Evolutionary conservation across 1,140 invertebrate genomes (phyloP).

Genomic region (Pararge aegeria): DNA sequence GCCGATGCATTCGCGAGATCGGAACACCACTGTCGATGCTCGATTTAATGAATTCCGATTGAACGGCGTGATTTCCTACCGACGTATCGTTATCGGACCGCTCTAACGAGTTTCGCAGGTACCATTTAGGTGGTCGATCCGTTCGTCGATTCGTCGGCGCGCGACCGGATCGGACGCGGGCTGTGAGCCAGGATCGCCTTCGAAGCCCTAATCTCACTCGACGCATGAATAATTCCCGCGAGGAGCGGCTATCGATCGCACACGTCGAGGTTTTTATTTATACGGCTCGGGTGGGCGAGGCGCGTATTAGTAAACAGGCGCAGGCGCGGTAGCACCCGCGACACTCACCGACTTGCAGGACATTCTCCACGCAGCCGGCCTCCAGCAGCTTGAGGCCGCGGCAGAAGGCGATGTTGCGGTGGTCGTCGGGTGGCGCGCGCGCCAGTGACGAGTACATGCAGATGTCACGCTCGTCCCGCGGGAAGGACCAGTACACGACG

Average conservation of each 20-base stretch:
- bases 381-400: constrained; percentile 91
- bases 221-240: constrained; percentile 78
- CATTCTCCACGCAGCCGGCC: constrained; percentile 88
- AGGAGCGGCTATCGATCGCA: constrained; percentile 77
- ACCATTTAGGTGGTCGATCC: constrained; percentile 15
- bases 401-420: constrained; percentile 90
- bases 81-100: constrained; percentile 28
- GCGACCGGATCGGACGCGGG: constrained; percentile 8
- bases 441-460: constrained; percentile 93
- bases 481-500: constrained; percentile 94
- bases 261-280: constrained; percentile 78
- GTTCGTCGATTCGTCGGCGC: too few relatives aligned
- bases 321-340: constrained; percentile 80
- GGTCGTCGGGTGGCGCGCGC: constrained; percentile 82
- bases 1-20: constrained; percentile 21
- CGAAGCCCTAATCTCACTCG: constrained; percentile 64
- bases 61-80: constrained; percentile 27
- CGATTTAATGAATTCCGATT: constrained; percentile 26
- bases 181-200: constrained; percentile 24
- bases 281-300: constrained; percentile 77
- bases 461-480: constrained; percentile 91
- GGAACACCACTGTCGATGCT: constrained; percentile 23
- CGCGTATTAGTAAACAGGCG: constrained; percentile 79
- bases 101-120: constrained; percentile 30
- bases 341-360: constrained; percentile 94